These are phyloP conservation scores for Reticulitermes lucifugus DNA, from an alignment of 2,888 invertebrate genomes.

Conservation along the genomic window DNA sequence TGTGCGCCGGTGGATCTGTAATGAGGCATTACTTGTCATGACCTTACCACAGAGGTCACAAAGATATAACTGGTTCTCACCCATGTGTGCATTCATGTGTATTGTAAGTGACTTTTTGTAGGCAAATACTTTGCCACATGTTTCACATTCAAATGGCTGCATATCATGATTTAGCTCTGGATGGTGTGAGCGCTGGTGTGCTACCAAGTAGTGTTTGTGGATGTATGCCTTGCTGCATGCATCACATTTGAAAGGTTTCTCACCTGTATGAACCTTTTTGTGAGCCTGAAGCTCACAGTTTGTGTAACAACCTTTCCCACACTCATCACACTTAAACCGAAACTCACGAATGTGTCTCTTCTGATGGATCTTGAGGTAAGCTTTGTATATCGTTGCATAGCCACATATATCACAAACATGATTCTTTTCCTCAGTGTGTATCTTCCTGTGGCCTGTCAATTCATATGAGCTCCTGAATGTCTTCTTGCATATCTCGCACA, in stretches of 20 bases:
- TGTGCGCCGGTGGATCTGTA: constrained; percentile 43
- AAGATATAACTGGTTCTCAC: constrained; percentile 36
- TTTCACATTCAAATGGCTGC: constrained; percentile 45
- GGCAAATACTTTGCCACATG: constrained; percentile 48
- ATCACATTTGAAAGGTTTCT: constrained; percentile 48
- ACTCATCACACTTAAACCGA: constrained; percentile 46
- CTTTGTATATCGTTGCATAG: constrained; percentile 48
- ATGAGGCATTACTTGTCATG: constrained; percentile 38
- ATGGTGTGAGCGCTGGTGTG: constrained; percentile 51
- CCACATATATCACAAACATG: constrained; percentile 50
- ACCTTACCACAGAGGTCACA: constrained; percentile 45
- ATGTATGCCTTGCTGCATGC: constrained; percentile 49
- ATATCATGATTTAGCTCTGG: constrained; percentile 45
- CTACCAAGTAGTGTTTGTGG: constrained; percentile 47
- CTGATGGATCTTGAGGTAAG: constrained; percentile 49
- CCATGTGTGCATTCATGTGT: constrained; percentile 48
- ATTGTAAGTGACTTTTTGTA: constrained; percentile 49
- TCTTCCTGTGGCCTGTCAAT: constrained; percentile 47
- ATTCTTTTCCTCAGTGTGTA: constrained; percentile 49
- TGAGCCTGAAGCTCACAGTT: constrained; percentile 50
- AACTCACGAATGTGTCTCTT: constrained; percentile 49
- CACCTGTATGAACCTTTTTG: constrained; percentile 50
- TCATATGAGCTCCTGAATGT: constrained; percentile 51
- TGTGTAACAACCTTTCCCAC: constrained; percentile 51
- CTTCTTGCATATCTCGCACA: constrained; percentile 57